phyloP scores from a whole-genome alignment of 1,140 invertebrate species.

The Saccostrea glomerata region DNA sequence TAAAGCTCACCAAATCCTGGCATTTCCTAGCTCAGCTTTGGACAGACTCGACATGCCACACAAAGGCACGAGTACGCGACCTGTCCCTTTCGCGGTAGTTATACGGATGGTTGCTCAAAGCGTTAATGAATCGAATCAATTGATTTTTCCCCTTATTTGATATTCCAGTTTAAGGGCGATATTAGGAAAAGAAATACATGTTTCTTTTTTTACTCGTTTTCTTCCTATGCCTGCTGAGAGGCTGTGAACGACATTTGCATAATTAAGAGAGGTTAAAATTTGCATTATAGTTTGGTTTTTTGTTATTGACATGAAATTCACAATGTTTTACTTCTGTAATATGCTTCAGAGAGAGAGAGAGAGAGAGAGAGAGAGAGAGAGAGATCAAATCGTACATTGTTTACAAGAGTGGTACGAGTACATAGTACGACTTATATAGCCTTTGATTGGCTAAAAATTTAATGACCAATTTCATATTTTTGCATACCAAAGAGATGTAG shows the following conservation, averaged over 20 bases:
- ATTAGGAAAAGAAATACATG: conserved; percentile 1
- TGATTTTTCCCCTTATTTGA: conserved; percentile 13
- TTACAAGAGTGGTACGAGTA: no score
- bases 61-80: background rate
- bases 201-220: conserved; percentile 7
- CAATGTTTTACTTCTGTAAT: background rate
- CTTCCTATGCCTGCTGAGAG: background rate
- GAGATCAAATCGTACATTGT: no score
- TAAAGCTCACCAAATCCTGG: conserved; percentile 4
- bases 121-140: conserved; percentile 31
- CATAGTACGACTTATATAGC: no score
- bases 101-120: conserved; percentile 2
- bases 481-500: no score
- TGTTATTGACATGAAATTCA: conserved; percentile 8
- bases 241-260: conserved; percentile 12
- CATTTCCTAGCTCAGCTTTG: background rate
- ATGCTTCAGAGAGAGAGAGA: background rate
- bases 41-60: conserved; percentile 2
- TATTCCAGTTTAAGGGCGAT: background rate
- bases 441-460: no score
- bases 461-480: no score
- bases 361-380: no score
- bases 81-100: conserved; percentile 9
- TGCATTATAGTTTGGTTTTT: conserved; percentile 23
- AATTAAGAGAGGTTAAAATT: conserved; percentile 33